Conservation (phyloP, 2,797 vertebrate species). For the Borostomias antarcticus region DNA sequence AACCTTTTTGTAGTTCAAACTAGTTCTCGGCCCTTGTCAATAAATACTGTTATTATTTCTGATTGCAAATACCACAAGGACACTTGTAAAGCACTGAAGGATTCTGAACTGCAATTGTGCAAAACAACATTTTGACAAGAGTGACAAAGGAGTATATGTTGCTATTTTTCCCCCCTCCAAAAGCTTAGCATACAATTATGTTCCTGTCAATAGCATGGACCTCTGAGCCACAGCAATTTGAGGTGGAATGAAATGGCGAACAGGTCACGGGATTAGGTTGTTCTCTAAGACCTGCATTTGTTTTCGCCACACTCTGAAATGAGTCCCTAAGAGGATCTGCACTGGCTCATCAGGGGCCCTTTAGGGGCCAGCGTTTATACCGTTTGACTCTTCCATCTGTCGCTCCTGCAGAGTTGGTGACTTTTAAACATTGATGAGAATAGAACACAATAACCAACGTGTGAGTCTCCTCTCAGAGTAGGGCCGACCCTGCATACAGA, state of each 20-base stretch:
- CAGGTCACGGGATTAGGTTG: conserved; percentile 13
- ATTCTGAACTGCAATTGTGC: conserved; percentile 2
- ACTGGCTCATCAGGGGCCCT: no score
- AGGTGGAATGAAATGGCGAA: conserved; percentile 7
- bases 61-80: conserved; percentile 13
- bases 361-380: no score
- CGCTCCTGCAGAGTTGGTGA: conserved; percentile 4
- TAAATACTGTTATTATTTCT: conserved; percentile 16
- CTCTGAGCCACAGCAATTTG: conserved; percentile 7
- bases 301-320: not conserved
- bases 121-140: conserved; percentile 12
- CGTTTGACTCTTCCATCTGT: not conserved
- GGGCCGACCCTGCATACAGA: no score
- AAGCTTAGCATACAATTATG: conserved; percentile 4
- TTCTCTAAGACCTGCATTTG: conserved; percentile 2
- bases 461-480: no score
- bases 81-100: conserved; percentile 4
- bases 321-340: not conserved
- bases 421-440: conserved; percentile 2
- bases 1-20: no score
- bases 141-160: not conserved
- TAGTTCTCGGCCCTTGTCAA: conserved; percentile 9
- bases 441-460: not conserved
- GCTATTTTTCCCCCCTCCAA: not conserved
- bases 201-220: not conserved